A percentile compares a stretch with the other conserved stretches of the same genome.
Conservation (phyloP, 1,140 invertebrate genomes). For the Lanistes nyassanus region DNA sequence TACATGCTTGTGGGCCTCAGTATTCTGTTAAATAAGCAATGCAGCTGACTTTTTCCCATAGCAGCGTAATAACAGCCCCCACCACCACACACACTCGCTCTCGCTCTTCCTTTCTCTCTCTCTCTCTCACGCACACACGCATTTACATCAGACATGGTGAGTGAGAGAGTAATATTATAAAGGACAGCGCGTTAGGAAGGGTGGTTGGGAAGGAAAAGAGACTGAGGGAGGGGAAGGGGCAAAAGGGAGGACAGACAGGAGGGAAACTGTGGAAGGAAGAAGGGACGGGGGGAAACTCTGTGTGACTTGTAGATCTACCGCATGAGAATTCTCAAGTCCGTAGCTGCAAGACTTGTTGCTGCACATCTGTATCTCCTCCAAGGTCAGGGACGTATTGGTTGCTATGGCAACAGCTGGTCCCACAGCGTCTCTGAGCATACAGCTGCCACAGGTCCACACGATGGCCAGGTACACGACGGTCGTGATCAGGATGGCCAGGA, state of each 20-base stretch:
- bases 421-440: constrained; percentile 79
- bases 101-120: background rate
- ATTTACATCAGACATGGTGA: too few relatives aligned
- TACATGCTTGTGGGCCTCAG: too few relatives aligned
- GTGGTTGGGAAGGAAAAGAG: too few relatives aligned
- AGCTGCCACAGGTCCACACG: constrained; percentile 77
- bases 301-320: background rate
- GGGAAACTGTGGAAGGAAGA: too few relatives aligned
- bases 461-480: constrained; percentile 85
- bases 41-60: background rate
- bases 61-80: background rate
- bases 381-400: constrained; percentile 18
- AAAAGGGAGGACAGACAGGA: too few relatives aligned
- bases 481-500: constrained; percentile 87
- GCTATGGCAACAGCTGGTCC: constrained; percentile 1
- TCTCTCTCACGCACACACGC: too few relatives aligned
- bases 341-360: constrained; percentile 8
- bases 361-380: constrained; percentile 7
- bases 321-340: constrained; percentile 9
- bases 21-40: too few relatives aligned
- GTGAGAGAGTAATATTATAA: too few relatives aligned
- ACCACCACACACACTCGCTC: background rate
- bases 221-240: too few relatives aligned
- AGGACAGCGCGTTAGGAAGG: too few relatives aligned
- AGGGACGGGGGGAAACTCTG: too few relatives aligned